A percentile compares a stretch with the other conserved stretches of the same genome.
Conservation (phyloP, 2,113 vertebrate genomes). For the Pachycephala philippinensis region DNA sequence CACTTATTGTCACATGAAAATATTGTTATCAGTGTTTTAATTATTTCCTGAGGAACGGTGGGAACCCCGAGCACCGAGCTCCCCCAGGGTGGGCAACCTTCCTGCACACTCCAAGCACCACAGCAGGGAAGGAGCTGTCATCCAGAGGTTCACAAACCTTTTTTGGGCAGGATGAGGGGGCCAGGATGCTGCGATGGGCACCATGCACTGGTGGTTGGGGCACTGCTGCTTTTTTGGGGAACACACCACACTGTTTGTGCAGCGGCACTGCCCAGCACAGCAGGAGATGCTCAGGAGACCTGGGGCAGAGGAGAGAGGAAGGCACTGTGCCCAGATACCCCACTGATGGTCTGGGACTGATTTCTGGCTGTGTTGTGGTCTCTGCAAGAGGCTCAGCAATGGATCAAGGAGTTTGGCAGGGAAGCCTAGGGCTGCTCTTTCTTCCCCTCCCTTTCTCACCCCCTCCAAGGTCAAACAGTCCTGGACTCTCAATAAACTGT, state of each 20-base stretch:
- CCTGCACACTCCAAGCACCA: background rate
- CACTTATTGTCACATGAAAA: background rate
- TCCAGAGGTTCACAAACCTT: background rate
- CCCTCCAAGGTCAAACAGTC: constrained; percentile 6
- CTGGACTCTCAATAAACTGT: constrained; percentile 2
- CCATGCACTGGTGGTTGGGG: fast-evolving
- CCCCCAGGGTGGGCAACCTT: fast-evolving
- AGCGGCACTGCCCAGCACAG: background rate
- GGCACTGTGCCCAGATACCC: background rate
- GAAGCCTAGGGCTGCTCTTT: background rate
- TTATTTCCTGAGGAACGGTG: background rate
- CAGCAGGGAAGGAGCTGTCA: background rate
- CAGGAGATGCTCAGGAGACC: background rate
- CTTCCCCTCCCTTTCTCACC: background rate
- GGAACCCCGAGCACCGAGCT: background rate
- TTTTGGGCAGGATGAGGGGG: background rate
- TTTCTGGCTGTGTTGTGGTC: background rate
- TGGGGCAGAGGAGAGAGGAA: background rate
- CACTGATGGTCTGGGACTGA: background rate
- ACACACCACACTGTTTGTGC: fast-evolving
- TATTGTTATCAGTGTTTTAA: background rate
- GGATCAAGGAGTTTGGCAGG: background rate
- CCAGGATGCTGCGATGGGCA: background rate
- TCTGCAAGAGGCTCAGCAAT: background rate
- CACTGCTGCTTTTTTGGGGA: background rate